Evolutionary conservation across 2,797 vertebrate genomes (phyloP), one percentile per base, ranked within the genome.

Genomic region (Chloroceryle inda): DNA sequence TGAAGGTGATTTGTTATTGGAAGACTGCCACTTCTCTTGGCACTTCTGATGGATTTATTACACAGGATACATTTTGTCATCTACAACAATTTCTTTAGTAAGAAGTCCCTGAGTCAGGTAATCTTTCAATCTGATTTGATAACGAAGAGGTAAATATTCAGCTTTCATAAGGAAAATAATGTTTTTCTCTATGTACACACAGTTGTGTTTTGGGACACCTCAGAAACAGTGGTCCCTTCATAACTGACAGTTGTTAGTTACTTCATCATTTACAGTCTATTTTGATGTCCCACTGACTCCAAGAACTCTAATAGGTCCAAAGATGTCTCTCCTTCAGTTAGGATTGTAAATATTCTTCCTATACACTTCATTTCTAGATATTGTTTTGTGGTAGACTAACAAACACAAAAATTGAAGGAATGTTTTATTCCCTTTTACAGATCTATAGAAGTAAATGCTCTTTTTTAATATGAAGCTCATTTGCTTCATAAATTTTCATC

Each of bases 111-210:
- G 63, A 77, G 33, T 92, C 52, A 35, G 64, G 47, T 93, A 94
- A 80, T 91, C 78, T 50, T 75, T 89, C 79, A 59, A n/a, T 86
- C 50, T 69, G 55, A 66, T 89, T 89, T 94, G 75, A 66, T 91
- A 85, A 88, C n/a, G 35, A 83, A 77, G 68, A 85, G 38, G 37
- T 83, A 96, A 89, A 94, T 88, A 93, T 47, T 91, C 81, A 31
- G 8, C 66, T 84, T 83, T 88, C 37, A 9, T 52, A 35, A 59
- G 4, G 53, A 64, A 33, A 79, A 52, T 35, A 61, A 74, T 74
- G 3, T 53, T 92, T 91, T 72, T 26, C 23, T 64, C 13, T 72
- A 12, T 74, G n/a, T 91, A 45, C 24, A 49, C 52, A 53, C 45
- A 77, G 75, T 64, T 94, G 68, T 72, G 72, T 91, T 94, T 90